Base-by-base conservation (phyloP, 2,888 invertebrate genomes). In the Caenorhabditis sp. region DNA sequence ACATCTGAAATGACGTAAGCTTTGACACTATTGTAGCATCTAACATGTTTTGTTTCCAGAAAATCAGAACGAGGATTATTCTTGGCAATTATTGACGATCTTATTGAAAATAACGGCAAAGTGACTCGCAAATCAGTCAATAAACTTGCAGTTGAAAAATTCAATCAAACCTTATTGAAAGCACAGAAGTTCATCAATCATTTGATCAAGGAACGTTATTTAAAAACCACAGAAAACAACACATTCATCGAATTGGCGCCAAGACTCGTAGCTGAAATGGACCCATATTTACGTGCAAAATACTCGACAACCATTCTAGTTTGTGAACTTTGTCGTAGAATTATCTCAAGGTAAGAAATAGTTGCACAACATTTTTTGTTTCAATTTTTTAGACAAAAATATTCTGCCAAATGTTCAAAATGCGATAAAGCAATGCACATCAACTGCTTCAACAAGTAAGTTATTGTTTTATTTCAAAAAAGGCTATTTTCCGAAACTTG, bases 401-500 rank as follows among this genome's bases (percentile, higher is more conserved):
- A 62, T 26, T 58, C 65, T 23, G 67, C 67, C 24, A 58, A 70
- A 43, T 76, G 75, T 37, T 0, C 23, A 0, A 62, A 65, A 27
- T 76, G 75, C 37, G n/a, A 68, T 1, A 19, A 50, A 14, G n/a
- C 43, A 5, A 57, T 12, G 5, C 75, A 76, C 43, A 64, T 49
- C 23, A 70, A 70, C 53, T 76, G 75, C 43, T 70, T 69, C 59
- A 67, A 59, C 57, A 65, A 65, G 75, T 76, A n/a, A 50, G 57
- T 57, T 60, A 23, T 5, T 23, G 1, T n/a, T 21, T 24, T 19
- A 31, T 8, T 19, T 50, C 50, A 21, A 2, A 21, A 53, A 53
- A 6, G 31, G 5, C 10, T 31, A 4, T 31, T 31, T 31, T 62
- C 26, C 50, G 55, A 4, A 24, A 10, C 14, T 19, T 58, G 14